Conservation (phyloP, 2,888 invertebrate species). For the Sturmia bella region DNA sequence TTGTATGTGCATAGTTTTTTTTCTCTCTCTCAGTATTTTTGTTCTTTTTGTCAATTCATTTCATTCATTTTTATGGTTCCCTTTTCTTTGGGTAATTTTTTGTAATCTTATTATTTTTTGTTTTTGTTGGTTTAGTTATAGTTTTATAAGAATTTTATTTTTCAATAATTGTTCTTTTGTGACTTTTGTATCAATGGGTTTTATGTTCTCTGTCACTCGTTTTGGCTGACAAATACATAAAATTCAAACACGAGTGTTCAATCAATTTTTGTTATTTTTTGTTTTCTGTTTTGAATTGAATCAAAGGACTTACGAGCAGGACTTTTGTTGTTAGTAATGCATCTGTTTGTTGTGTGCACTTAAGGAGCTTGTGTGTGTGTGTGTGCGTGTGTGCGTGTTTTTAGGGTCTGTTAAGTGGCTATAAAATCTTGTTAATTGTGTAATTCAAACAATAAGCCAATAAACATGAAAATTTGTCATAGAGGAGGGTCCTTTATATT, state of each 20-base stretch:
- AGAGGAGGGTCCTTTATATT: slow-evolving; percentile 64
- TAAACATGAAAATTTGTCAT: slow-evolving; percentile 66
- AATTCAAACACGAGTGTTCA: slow-evolving; percentile 61
- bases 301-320: slow-evolving; percentile 42
- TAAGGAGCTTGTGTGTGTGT: too few relatives aligned
- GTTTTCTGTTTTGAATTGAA: slow-evolving; percentile 55
- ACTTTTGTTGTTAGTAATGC: slow-evolving; percentile 24
- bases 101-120: slow-evolving; percentile 10
- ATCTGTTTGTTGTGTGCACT: slow-evolving; percentile 56
- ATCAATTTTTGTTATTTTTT: slow-evolving; percentile 32
- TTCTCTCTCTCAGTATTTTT: slow-evolving; percentile 7
- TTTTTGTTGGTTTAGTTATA: slow-evolving; percentile 34
- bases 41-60: neutral
- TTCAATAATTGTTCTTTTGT: slow-evolving; percentile 69
- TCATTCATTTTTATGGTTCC: slow-evolving; percentile 11
- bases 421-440: slow-evolving; percentile 78
- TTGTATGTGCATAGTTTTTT: slow-evolving; percentile 50
- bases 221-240: slow-evolving; percentile 8
- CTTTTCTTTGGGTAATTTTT: slow-evolving; percentile 1
- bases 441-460: slow-evolving; percentile 70
- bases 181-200: slow-evolving; percentile 64
- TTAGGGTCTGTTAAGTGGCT: slow-evolving; percentile 79
- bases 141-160: slow-evolving; percentile 66
- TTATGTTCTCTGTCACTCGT: neutral
- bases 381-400: slow-evolving; percentile 72